Evolutionary conservation across 2,888 invertebrate genomes (phyloP).

Genomic region (Drosophila phalerata): DNA sequence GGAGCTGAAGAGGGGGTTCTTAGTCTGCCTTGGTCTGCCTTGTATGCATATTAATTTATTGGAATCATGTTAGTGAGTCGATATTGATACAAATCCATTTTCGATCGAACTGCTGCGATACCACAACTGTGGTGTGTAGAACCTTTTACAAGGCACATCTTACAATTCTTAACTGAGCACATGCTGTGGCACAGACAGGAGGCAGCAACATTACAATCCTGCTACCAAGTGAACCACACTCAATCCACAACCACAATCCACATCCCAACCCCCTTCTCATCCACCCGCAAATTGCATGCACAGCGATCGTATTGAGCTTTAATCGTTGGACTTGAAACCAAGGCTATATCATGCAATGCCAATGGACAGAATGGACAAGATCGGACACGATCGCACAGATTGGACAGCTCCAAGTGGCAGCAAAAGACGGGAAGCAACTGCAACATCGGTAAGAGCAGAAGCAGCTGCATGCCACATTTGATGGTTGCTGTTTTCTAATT

Average conservation of each 20-base stretch:
- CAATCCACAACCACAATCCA: neutral
- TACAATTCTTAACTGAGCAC: slow-evolving; percentile 45
- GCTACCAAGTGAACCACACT: slow-evolving; percentile 7
- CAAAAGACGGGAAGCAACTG: slow-evolving; percentile 42
- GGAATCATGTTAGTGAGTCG: slow-evolving; percentile 85
- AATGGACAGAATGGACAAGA: slow-evolving; percentile 36
- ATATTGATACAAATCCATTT: slow-evolving; percentile 86
- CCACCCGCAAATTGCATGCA: slow-evolving; percentile 67
- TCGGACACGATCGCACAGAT: slow-evolving; percentile 32
- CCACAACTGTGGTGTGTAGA: slow-evolving; percentile 16
- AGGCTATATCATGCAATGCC: slow-evolving; percentile 66
- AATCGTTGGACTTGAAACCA: slow-evolving; percentile 50
- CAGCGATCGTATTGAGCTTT: slow-evolving; percentile 68
- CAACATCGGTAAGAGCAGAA: slow-evolving; percentile 21
- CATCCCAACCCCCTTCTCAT: neutral
- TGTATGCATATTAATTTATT: slow-evolving; percentile 85
- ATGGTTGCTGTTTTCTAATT: slow-evolving; percentile 80
- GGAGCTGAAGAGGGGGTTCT: slow-evolving; percentile 27
- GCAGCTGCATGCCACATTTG: slow-evolving; percentile 58
- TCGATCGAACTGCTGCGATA: slow-evolving; percentile 81
- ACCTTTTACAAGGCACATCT: slow-evolving; percentile 25
- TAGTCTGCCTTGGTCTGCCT: slow-evolving; percentile 57
- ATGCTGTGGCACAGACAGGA: slow-evolving; percentile 61
- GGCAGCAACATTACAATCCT: slow-evolving; percentile 64
- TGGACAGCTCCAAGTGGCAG: slow-evolving; percentile 6